phyloP scores from a whole-genome alignment of 2,797 vertebrate genomes.

The Sebastes minor region DNA sequence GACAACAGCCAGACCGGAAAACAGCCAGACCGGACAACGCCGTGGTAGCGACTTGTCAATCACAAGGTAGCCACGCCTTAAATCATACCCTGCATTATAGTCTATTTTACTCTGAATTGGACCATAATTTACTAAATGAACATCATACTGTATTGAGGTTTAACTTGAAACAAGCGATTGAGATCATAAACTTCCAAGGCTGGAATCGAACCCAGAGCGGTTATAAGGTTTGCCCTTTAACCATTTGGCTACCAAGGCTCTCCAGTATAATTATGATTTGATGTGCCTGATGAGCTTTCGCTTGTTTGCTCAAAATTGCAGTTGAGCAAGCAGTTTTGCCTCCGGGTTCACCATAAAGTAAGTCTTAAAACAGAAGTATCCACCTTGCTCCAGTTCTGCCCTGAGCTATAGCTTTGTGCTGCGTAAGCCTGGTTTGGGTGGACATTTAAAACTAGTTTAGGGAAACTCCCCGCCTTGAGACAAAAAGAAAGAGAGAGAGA shows the following conservation, averaged over 20 bases:
- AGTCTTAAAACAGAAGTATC: slow-evolving; percentile 34
- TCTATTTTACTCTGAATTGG: too few species aligned
- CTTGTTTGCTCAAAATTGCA: slow-evolving; percentile 32
- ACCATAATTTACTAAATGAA: too few species aligned
- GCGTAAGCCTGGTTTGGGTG: slow-evolving; percentile 52
- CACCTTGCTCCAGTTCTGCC: slow-evolving; percentile 13
- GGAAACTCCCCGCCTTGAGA: slow-evolving; percentile 76
- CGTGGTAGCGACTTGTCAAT: too few species aligned
- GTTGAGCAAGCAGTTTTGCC: slow-evolving; percentile 26
- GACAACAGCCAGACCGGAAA: too few species aligned
- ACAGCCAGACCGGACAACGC: too few species aligned
- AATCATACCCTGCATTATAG: too few species aligned
- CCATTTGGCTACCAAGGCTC: not conserved
- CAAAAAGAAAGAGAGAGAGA: slow-evolving; percentile 40
- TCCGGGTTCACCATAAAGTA: slow-evolving; percentile 7
- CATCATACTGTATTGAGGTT: too few species aligned
- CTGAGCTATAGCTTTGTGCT: slow-evolving; percentile 28
- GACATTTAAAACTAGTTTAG: slow-evolving; percentile 54
- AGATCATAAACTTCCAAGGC: not conserved
- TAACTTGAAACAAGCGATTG: too few species aligned
- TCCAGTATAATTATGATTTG: slow-evolving; percentile 30
- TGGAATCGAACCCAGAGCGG: not conserved
- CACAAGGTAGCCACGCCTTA: too few species aligned
- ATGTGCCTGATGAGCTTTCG: slow-evolving; percentile 39
- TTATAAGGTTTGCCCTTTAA: not conserved